Conservation (phyloP, 2,888 invertebrate genomes). For the Leptothorax acervorum region DNA sequence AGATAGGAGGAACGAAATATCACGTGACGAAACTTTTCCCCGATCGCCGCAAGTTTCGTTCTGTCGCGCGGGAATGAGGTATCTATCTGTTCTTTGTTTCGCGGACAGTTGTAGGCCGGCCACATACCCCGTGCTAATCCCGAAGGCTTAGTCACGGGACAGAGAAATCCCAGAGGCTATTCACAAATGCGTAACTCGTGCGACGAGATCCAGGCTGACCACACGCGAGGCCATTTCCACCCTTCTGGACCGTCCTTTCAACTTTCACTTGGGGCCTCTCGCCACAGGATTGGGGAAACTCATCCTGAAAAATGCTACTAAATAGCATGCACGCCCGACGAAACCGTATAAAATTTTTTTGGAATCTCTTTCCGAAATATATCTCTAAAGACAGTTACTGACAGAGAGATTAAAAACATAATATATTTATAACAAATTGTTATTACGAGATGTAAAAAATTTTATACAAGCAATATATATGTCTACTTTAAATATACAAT, state of each 20-base stretch:
- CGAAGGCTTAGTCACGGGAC: conserved; percentile 74
- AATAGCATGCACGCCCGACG: conserved; percentile 17
- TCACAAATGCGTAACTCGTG: conserved; percentile 75
- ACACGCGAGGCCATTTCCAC: conserved; percentile 67
- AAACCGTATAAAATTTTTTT: conserved; percentile 21
- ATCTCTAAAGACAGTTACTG: background rate
- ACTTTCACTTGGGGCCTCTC: conserved; percentile 56
- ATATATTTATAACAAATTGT: conserved; percentile 10
- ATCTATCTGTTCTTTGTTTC: conserved; percentile 69
- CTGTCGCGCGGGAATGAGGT: conserved; percentile 20
- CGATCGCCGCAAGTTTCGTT: conserved; percentile 37
- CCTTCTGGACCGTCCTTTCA: conserved; percentile 58
- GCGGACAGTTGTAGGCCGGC: conserved; percentile 69
- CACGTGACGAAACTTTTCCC: conserved; percentile 43
- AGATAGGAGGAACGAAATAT: conserved; percentile 37
- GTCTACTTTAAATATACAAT: background rate
- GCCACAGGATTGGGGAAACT: conserved; percentile 32
- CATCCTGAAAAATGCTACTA: conserved; percentile 49
- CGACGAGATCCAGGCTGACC: conserved; percentile 69
- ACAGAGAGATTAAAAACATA: background rate
- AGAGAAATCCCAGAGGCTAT: conserved; percentile 79
- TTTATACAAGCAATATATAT: background rate
- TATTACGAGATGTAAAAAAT: conserved; percentile 1
- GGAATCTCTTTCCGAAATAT: background rate
- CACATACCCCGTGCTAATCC: conserved; percentile 77